Evolutionary conservation across 1,140 invertebrate species (phyloP).

Genomic region (Procambarus virginalis): DNA sequence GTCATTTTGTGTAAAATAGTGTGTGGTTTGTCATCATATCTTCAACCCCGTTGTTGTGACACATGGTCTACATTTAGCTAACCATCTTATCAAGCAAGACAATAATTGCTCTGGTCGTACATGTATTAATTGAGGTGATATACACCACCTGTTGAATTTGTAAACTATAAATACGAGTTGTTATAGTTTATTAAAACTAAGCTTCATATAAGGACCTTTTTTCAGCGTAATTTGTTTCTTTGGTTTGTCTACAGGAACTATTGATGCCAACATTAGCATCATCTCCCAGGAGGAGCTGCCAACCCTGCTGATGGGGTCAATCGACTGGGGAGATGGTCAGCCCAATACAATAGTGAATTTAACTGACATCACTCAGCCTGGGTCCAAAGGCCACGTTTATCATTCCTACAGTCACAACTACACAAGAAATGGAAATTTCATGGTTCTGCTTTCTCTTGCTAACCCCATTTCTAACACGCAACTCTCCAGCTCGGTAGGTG

Average conservation of each 20-base stretch:
- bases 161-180: no score
- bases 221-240: no score
- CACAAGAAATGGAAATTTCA: background rate
- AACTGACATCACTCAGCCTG: background rate
- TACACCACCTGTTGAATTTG: no score
- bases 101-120: no score
- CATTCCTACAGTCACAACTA: background rate
- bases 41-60: no score
- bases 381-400: background rate
- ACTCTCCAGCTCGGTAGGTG: background rate
- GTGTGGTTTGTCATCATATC: no score
- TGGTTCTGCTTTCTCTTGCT: background rate
- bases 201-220: no score
- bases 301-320: background rate
- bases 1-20: no score
- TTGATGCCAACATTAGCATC: background rate
- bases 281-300: conserved; percentile 11
- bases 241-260: background rate
- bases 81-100: no score
- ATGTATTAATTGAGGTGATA: no score
- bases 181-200: no score
- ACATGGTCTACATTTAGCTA: no score
- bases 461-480: conserved; percentile 7
- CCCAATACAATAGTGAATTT: background rate
- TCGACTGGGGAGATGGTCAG: conserved; percentile 14